Conservation (phyloP, 1,140 invertebrate genomes). For the Episyrphus balteatus region DNA sequence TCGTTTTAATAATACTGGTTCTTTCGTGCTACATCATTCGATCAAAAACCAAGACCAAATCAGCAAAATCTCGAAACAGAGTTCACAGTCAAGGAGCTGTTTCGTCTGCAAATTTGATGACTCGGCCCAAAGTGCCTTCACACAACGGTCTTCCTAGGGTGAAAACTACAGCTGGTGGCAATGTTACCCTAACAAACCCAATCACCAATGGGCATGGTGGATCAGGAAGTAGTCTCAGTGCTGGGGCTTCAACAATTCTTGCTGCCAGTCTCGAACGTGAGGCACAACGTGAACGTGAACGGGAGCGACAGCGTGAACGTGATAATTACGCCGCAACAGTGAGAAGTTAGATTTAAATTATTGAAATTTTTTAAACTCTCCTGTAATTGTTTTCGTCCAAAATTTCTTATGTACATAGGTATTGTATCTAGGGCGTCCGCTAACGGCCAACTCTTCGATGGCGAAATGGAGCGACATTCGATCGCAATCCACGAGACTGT, state of each 20-base stretch:
- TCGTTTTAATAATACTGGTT: constrained; percentile 27
- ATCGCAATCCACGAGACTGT: constrained; percentile 13
- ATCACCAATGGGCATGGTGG: constrained; percentile 30
- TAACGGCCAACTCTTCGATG: constrained; percentile 33
- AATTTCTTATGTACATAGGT: constrained; percentile 30
- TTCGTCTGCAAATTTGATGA: constrained; percentile 30
- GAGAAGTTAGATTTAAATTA: constrained; percentile 27
- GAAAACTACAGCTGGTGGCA: constrained; percentile 10
- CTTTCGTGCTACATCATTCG: constrained; percentile 31
- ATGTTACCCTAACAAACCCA: constrained; percentile 29
- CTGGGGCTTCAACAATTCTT: constrained; percentile 41
- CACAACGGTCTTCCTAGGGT: background rate
- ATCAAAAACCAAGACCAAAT: constrained; percentile 22
- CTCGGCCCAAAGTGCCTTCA: constrained; percentile 26
- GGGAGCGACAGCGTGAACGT: constrained; percentile 25
- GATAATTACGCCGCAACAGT: constrained; percentile 36
- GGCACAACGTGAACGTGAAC: constrained; percentile 23
- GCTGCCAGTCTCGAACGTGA: constrained; percentile 22
- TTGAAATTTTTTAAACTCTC: background rate
- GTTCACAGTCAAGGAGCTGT: constrained; percentile 33
- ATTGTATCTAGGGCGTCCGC: constrained; percentile 35
- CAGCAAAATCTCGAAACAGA: constrained; percentile 22
- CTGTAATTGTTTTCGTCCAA: constrained; percentile 3
- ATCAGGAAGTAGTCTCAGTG: constrained; percentile 41
- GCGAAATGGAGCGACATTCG: constrained; percentile 33